A percentile compares a stretch with the other conserved stretches of the same genome.
Evolutionary conservation across 2,888 invertebrate genomes (phyloP).

Genomic region (Trilocha varians): DNA sequence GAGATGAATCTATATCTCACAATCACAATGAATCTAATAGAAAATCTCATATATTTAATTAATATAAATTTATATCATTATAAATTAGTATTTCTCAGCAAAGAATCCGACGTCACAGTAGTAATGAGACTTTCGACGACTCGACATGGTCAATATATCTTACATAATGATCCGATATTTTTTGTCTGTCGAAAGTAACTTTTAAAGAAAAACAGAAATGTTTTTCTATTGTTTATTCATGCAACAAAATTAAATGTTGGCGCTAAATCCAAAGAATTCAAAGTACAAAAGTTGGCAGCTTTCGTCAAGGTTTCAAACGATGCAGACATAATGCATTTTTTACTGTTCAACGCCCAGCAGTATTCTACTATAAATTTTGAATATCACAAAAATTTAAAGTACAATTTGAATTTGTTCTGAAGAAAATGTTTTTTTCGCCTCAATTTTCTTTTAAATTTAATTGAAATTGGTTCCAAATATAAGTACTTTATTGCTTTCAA

Average conservation of each 20-base stretch:
- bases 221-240: slow-evolving; percentile 4
- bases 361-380: background rate
- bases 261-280: slow-evolving; percentile 4
- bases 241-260: slow-evolving; percentile 3
- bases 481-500: no score
- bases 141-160: slow-evolving; percentile 26
- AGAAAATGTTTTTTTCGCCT: no score
- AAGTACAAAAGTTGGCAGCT: slow-evolving; percentile 1
- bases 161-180: slow-evolving; percentile 28
- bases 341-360: background rate
- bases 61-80: no score
- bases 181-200: slow-evolving; percentile 12
- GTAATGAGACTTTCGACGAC: slow-evolving; percentile 10
- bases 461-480: no score
- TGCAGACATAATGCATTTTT: slow-evolving; percentile 2
- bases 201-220: slow-evolving; percentile 12
- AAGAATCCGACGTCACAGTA: no score
- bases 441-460: no score
- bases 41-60: no score
- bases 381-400: background rate
- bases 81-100: no score
- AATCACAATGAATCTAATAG: no score
- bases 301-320: background rate
- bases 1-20: no score
- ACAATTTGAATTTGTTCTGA: background rate